Evolutionary conservation across 2,797 vertebrate species (phyloP).

Genomic region (Trichosurus vulpecula): DNA sequence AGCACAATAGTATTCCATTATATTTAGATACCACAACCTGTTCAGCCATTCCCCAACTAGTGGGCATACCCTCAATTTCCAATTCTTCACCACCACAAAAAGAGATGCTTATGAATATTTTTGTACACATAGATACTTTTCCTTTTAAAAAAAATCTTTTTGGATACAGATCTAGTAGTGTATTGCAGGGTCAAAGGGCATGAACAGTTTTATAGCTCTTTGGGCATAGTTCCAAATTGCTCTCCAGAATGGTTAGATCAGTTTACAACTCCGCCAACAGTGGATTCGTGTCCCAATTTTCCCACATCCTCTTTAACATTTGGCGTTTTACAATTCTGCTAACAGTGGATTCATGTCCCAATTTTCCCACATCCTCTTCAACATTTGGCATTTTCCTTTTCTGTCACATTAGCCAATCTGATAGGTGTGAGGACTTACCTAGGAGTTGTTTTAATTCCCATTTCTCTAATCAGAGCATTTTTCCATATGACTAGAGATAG

Average conservation of each 20-base stretch:
- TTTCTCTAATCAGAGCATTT: not conserved
- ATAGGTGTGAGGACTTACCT: not conserved
- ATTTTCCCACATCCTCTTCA: not conserved
- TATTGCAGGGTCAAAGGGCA: not conserved
- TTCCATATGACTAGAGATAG: not conserved
- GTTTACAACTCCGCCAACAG: not conserved
- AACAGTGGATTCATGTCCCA: not conserved
- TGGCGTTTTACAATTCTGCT: not conserved
- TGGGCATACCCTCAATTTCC: not conserved
- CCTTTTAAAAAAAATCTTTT: not conserved
- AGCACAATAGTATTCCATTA: not conserved
- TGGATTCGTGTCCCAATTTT: not conserved
- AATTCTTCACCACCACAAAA: not conserved
- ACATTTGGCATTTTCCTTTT: not conserved
- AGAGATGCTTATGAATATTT: not conserved
- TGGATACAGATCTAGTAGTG: not conserved
- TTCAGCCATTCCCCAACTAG: not conserved
- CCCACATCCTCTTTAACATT: not conserved
- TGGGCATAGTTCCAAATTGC: not conserved
- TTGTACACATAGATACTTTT: not conserved
- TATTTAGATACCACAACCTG: not conserved
- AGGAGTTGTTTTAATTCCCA: not conserved
- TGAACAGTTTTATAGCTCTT: not conserved
- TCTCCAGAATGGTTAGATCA: not conserved
- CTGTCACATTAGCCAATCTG: not conserved